Conservation (phyloP, 2,888 invertebrate species). For the Aporophyla nigra region DNA sequence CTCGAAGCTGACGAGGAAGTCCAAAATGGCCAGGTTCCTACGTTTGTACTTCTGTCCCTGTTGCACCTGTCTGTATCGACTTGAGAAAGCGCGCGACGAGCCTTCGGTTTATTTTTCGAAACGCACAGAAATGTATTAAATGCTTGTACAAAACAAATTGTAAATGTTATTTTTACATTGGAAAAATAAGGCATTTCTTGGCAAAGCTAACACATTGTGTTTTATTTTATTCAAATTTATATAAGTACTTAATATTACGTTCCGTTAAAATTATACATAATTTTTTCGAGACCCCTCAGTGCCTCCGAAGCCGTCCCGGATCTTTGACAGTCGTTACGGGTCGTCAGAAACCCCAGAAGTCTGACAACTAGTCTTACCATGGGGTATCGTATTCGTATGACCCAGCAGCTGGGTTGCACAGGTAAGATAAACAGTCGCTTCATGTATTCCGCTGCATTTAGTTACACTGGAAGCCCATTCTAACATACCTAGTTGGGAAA, state of each 20-base stretch:
- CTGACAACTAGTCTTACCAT: neutral
- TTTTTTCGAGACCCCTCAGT: neutral
- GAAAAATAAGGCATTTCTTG: constrained; percentile 31
- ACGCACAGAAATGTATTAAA: constrained; percentile 41
- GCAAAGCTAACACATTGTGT: constrained; percentile 22
- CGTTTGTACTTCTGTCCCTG: constrained; percentile 88
- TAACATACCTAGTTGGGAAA: neutral
- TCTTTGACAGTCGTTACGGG: neutral
- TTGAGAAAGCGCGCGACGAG: constrained; percentile 81
- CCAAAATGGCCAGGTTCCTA: constrained; percentile 84
- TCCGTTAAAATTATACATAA: neutral
- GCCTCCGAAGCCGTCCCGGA: neutral
- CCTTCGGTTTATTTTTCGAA: constrained; percentile 63
- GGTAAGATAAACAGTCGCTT: too few relatives aligned
- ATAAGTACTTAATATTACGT: neutral
- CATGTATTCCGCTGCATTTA: neutral
- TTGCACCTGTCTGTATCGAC: constrained; percentile 84
- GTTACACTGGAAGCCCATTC: neutral
- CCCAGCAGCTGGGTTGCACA: too few relatives aligned
- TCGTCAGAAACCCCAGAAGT: neutral
- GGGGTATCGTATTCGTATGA: too few relatives aligned
- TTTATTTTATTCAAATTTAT: constrained; percentile 12
- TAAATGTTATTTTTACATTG: constrained; percentile 41
- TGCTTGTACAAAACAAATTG: constrained; percentile 14
- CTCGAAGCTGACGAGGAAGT: constrained; percentile 75